Evolutionary conservation across 2,888 invertebrate genomes (phyloP).

Genomic region (Rhagophthalmus giganteus): DNA sequence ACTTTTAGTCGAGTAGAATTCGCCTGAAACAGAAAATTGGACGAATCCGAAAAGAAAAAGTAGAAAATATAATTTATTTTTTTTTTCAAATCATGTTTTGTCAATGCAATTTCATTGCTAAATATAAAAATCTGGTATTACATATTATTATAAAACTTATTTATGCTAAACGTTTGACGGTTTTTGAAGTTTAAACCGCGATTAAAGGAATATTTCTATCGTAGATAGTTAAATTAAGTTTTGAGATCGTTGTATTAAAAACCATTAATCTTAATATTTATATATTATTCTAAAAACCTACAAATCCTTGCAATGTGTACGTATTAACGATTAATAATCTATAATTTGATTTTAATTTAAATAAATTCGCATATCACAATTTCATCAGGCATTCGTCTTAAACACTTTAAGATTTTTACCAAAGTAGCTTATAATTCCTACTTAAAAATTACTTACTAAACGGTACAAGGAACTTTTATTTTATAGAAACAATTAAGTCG

Average conservation of each 20-base stretch:
- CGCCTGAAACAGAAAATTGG: no score
- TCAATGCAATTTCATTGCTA: no score
- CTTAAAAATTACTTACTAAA: slow-evolving; percentile 1
- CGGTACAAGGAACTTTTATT: slow-evolving; percentile 15
- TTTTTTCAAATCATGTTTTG: no score
- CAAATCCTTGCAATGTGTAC: not conserved
- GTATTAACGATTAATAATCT: not conserved
- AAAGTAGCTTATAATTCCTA: not conserved
- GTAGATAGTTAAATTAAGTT: not conserved
- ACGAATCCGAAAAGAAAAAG: no score
- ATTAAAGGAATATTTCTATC: no score
- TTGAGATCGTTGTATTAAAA: not conserved
- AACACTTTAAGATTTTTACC: not conserved
- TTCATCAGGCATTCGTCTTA: slow-evolving; percentile 21
- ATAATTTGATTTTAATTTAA: not conserved
- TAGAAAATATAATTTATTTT: no score
- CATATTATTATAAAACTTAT: no score
- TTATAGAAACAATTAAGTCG: slow-evolving; percentile 10
- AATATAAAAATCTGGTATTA: no score
- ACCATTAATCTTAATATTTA: not conserved
- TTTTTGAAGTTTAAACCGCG: no score
- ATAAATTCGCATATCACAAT: slow-evolving; percentile 20
- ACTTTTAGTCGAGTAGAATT: no score
- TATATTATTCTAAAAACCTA: no score
- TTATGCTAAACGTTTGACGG: no score